Base-by-base conservation (phyloP, 2,888 invertebrate genomes). In the Eumerus sabulonum region DNA sequence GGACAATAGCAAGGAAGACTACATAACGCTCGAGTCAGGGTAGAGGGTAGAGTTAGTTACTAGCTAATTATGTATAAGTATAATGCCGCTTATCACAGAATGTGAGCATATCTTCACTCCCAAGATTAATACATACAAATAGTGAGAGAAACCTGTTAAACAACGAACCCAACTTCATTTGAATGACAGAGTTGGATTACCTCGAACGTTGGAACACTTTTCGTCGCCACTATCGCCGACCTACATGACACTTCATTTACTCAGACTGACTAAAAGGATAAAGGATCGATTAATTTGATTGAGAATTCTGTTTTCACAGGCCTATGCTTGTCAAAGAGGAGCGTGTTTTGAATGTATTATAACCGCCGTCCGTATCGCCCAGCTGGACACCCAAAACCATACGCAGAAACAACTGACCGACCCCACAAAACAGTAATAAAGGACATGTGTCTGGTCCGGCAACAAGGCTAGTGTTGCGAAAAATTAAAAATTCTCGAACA, bases 271-370 rank as follows among this genome's bases (percentile, higher is more conserved):
- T 42, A 72, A 67, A 64, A 53, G 72, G 62, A 76, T 63, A 68
- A 72, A 67, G 54, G 67, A 81, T 76, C 81, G 76, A 81, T 76
- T 81, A 76, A 81, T 76, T 67, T 64, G 72, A 67, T 73, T 77
- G 73, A 72, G 68, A 47, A 72, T 68, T 68, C 59, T 68, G 60
- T 71, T 76, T 76, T 76, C 56, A 76, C 54, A 59, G 63, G 63
- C 72, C 63, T 72, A 68, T 70, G 77, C 35, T 44, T 68, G 53
- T 50, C 19, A 63, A 72, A 60, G 64, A 38, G 40, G 56, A 63
- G 76, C 77, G 82, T 59, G 81, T 81, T 68, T 73, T 70, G 82
- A 81, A 82, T 82, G 70, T 72, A 73, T 81, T 76, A 82, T 82
- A 42, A 12, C 56, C 53, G 51, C n/a, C 9, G 13, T 38, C 45